Conservation (phyloP, 1,140 invertebrate genomes). For the Drosophila parabipectinata region DNA sequence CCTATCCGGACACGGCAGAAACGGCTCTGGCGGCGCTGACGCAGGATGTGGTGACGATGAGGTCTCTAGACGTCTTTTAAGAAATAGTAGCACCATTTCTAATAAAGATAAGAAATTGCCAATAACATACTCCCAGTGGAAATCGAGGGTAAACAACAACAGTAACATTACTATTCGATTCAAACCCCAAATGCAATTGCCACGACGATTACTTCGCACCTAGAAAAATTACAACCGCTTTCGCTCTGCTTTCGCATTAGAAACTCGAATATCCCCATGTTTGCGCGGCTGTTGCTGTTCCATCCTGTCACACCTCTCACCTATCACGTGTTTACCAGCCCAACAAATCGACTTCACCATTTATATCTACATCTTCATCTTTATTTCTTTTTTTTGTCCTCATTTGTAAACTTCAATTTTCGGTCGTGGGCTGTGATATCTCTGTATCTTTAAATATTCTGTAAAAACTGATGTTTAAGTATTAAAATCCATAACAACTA, state of each 20-base stretch:
- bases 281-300: constrained; percentile 21
- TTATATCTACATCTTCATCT: neutral
- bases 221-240: constrained; percentile 18
- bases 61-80: constrained; percentile 83
- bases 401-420: neutral
- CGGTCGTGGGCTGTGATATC: neutral
- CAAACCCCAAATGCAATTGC: constrained; percentile 7
- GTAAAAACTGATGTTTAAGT: too few relatives aligned
- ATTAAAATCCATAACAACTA: too few relatives aligned
- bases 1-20: constrained; percentile 33
- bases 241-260: constrained; percentile 12
- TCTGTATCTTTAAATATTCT: neutral
- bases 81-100: constrained; percentile 81
- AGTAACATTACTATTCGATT: constrained; percentile 39
- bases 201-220: constrained; percentile 22
- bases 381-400: neutral
- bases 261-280: constrained; percentile 27
- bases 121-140: constrained; percentile 84
- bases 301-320: constrained; percentile 9
- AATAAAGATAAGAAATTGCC: constrained; percentile 84
- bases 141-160: constrained; percentile 82
- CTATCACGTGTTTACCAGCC: too few relatives aligned
- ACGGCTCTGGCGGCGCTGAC: constrained; percentile 1
- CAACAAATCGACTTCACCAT: too few relatives aligned
- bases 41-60: constrained; percentile 68